Base-by-base conservation (phyloP, 2,113 vertebrate species). In the Anser cygnoides region DNA sequence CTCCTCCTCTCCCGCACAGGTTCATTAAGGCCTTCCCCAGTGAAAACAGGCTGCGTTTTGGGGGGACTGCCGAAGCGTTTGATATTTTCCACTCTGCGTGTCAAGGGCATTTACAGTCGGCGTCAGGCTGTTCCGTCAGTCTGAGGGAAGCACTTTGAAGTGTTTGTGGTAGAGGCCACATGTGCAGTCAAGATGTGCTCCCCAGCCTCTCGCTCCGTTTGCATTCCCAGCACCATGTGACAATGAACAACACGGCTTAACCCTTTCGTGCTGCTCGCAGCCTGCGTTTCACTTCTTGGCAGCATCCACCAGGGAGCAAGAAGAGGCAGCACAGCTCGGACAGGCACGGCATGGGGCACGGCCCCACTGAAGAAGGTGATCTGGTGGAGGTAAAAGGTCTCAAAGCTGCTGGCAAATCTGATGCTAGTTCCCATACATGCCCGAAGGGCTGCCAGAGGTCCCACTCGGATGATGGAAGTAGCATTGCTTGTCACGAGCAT, bases 31-130 rank as follows among this genome's bases (percentile, higher is more conserved):
- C 97, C 81, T 97, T 97, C 95, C 96, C 96, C 96, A 96, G 96
- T 26, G 65, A 96, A 93, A 96, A 96, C 95, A 95, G 96, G 80
- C 96, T 81, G 96, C 10, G 1, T 97, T 96, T 93, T 49, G 8
- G 74, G 97, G 98, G 94, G 92, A 97, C 97, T 65, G 96, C 97
- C 91, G 96, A 92, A 97, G 98, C 95, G 98, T 98, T 98, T 99
- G 98, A 99, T 99, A 99, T 99, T 99, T 99, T 99, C 99, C 99
- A 98, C 98, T 98, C 98, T 97, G 98, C 98, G 98, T 98, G 98
- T 99, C 98, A 99, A 99, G 98, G 98, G 98, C 98, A 98, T 99
- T 99, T 99, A 99, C 98, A 99, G 98, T 99, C 98, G 99, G 99
- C 99, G 99, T 99, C 99, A 99, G 99, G 98, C 98, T 98, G 98